Evolutionary conservation across 2,113 vertebrate genomes (phyloP).

Genomic region (Natator depressus): DNA sequence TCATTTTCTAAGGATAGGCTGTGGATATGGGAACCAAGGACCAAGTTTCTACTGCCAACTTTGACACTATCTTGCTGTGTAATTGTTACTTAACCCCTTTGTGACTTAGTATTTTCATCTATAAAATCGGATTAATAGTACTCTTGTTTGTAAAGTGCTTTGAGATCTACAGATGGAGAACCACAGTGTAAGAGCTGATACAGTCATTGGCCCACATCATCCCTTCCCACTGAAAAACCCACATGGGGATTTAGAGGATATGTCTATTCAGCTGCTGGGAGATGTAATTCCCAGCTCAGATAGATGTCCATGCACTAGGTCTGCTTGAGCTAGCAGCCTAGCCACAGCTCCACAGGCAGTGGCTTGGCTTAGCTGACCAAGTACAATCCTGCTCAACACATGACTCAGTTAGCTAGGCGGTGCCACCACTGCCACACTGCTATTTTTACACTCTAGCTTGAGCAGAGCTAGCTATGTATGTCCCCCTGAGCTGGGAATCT

Average conservation of each 20-base stretch:
- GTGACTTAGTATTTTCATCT: neutral
- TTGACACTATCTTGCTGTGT: neutral
- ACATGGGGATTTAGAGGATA: neutral
- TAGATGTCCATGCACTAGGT: neutral
- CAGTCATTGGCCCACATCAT: neutral
- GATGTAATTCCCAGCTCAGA: neutral
- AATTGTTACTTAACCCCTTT: neutral
- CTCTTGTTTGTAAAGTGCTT: neutral
- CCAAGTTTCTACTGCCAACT: accelerated
- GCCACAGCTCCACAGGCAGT: neutral
- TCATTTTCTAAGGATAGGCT: neutral
- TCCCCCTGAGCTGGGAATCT: neutral
- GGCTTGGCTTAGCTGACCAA: neutral
- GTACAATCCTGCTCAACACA: neutral
- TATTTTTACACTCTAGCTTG: neutral
- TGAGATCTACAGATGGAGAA: neutral
- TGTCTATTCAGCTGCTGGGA: neutral
- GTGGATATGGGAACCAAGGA: neutral
- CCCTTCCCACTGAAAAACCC: neutral
- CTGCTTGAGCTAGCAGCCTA: neutral
- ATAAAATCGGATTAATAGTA: neutral
- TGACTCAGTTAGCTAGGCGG: neutral
- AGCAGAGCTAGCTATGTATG: neutral
- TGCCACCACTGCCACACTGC: neutral
- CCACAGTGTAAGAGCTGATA: neutral